Conservation (phyloP, 2,113 vertebrate species). For the Oryzias celebensis region DNA sequence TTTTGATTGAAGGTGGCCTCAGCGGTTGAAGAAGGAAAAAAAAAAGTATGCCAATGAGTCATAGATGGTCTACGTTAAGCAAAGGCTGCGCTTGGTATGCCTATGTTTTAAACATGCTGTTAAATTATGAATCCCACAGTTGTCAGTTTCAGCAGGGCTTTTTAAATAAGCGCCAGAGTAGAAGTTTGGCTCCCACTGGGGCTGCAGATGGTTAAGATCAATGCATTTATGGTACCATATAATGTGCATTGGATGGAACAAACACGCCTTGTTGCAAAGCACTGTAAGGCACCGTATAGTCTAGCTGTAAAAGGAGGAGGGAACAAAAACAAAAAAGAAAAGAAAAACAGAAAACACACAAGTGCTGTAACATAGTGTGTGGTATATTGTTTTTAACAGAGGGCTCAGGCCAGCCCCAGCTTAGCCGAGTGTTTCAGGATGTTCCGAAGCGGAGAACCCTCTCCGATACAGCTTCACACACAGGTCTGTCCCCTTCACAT, state of each 20-base stretch:
- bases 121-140: conserved; percentile 18
- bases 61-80: conserved; percentile 10
- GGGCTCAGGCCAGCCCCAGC: conserved; percentile 96
- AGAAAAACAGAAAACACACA: conserved; percentile 47
- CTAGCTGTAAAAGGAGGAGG: conserved; percentile 35
- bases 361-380: conserved; percentile 74
- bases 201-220: conserved; percentile 53
- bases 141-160: conserved; percentile 6
- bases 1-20: conserved; percentile 63
- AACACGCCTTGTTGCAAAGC: conserved; percentile 44
- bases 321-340: background rate
- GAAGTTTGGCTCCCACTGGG: conserved; percentile 27
- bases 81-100: conserved; percentile 19
- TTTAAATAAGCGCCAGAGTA: conserved; percentile 29
- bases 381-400: conserved; percentile 91
- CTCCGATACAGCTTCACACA: conserved; percentile 93
- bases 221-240: conserved; percentile 44
- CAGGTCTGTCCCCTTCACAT: conserved; percentile 91
- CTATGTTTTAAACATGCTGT: conserved; percentile 24
- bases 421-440: conserved; percentile 98
- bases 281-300: conserved; percentile 43
- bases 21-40: conserved; percentile 31
- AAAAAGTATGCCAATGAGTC: conserved; percentile 26
- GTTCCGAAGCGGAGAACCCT: conserved; percentile 96
- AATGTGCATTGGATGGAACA: conserved; percentile 47